These are phyloP conservation scores for Boleophthalmus pectinirostris DNA, from an alignment of 2,113 vertebrate genomes.

Conservation along the genomic window DNA sequence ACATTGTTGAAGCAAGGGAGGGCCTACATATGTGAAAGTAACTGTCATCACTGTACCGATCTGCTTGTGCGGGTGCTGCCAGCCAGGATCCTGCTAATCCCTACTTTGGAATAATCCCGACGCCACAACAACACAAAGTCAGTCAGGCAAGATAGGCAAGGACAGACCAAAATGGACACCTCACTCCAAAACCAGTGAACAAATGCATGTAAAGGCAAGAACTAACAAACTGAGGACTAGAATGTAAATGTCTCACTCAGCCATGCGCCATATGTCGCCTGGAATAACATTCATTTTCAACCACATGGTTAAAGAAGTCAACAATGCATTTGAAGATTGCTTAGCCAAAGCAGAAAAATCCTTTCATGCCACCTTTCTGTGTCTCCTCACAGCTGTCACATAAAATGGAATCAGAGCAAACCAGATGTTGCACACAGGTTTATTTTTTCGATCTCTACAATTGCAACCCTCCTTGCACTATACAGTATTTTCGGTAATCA, in stretches of 20 bases:
- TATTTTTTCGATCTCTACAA: slow-evolving; percentile 12
- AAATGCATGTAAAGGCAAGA: slow-evolving; percentile 26
- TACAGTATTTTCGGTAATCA: slow-evolving; percentile 32
- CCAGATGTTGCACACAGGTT: slow-evolving; percentile 36
- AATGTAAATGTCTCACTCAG: slow-evolving; percentile 21
- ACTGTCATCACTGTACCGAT: slow-evolving; percentile 69
- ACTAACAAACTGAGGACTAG: slow-evolving; percentile 26
- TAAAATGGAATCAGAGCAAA: slow-evolving; percentile 31
- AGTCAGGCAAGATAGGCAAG: slow-evolving; percentile 25
- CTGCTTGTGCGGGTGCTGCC: slow-evolving; percentile 54
- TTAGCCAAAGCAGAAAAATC: slow-evolving; percentile 12
- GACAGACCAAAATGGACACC: slow-evolving; percentile 27
- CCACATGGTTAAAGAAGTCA: slow-evolving; percentile 1
- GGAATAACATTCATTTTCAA: slow-evolving; percentile 3
- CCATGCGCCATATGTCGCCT: neutral
- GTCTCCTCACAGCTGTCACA: slow-evolving; percentile 24
- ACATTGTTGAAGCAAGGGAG: slow-evolving; percentile 48
- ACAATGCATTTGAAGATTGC: slow-evolving; percentile 13
- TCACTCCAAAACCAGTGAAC: slow-evolving; percentile 46
- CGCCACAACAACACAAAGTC: slow-evolving; percentile 62
- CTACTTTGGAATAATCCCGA: slow-evolving; percentile 60
- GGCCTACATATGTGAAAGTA: slow-evolving; percentile 51
- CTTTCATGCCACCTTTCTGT: slow-evolving; percentile 24
- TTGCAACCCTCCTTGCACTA: slow-evolving; percentile 7
- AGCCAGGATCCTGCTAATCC: slow-evolving; percentile 73